Percentiles rank a stretch among this genome's conserved stretches.
Conservation (phyloP, 2,888 invertebrate species). For the Nesidiocoris tenuis region DNA sequence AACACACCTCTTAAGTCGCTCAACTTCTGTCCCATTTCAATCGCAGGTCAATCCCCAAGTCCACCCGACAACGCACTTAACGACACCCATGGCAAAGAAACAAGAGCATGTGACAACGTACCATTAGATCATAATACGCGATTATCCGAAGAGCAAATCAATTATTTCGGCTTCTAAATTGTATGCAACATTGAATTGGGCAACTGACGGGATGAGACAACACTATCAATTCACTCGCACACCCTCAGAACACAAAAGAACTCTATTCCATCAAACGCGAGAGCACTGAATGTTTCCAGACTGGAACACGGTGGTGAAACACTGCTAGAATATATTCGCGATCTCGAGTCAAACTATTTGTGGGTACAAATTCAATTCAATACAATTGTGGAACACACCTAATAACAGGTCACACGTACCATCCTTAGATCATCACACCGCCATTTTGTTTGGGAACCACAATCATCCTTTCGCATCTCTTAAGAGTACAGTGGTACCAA, state of each 20-base stretch:
- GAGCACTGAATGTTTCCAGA: background rate
- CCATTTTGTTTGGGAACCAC: background rate
- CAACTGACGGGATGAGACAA: background rate
- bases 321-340: background rate
- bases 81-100: background rate
- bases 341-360: no score
- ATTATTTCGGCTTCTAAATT: no score
- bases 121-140: no score
- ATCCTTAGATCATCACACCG: background rate
- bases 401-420: background rate
- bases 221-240: background rate
- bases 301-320: background rate
- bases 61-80: background rate
- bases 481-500: no score
- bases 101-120: no score
- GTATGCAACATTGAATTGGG: background rate
- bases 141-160: no score
- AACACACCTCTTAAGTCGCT: constrained; percentile 51
- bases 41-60: background rate
- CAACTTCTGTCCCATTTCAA: constrained; percentile 52
- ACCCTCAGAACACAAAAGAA: background rate
- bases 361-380: no score
- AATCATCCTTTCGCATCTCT: no score
- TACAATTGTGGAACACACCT: no score
- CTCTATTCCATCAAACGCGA: background rate